phyloP scores from a whole-genome alignment of 2,888 invertebrate genomes.

The Empis livida region DNA sequence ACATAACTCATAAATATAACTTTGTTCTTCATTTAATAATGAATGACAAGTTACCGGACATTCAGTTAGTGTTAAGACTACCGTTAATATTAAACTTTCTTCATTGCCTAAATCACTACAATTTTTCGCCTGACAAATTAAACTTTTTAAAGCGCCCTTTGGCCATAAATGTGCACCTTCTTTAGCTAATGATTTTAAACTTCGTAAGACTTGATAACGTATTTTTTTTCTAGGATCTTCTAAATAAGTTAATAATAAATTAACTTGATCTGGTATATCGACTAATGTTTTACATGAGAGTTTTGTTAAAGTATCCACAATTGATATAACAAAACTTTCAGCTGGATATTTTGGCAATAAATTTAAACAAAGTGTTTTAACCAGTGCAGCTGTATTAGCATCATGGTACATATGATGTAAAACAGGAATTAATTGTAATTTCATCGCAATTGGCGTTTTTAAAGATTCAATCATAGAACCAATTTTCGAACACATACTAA shows the following conservation, averaged over 20 bases:
- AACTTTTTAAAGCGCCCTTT: constrained; percentile 36
- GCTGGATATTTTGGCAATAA: constrained; percentile 66
- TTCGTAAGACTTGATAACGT: constrained; percentile 51
- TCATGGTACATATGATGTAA: constrained; percentile 88
- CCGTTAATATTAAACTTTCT: constrained; percentile 30
- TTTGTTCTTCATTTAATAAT: constrained; percentile 27
- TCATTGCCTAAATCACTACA: constrained; percentile 28
- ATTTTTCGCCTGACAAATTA: constrained; percentile 27
- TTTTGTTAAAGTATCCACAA: constrained; percentile 74
- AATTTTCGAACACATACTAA: constrained; percentile 89
- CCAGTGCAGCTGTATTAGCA: constrained; percentile 47
- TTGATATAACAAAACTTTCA: constrained; percentile 66
- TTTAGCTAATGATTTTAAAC: constrained; percentile 54
- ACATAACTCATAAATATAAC: constrained; percentile 27
- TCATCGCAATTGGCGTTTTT: constrained; percentile 83
- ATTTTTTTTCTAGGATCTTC: constrained; percentile 58
- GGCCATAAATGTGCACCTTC: constrained; percentile 73
- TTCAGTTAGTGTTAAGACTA: constrained; percentile 30
- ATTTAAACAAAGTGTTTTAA: constrained; percentile 58
- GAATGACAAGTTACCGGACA: constrained; percentile 33
- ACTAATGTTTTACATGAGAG: constrained; percentile 79
- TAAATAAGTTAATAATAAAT: constrained; percentile 52
- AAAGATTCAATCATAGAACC: constrained; percentile 91
- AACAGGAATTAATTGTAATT: constrained; percentile 79
- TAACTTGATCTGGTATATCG: constrained; percentile 79